Conservation (phyloP, 2,113 vertebrate species). For the Myotis davidii region DNA sequence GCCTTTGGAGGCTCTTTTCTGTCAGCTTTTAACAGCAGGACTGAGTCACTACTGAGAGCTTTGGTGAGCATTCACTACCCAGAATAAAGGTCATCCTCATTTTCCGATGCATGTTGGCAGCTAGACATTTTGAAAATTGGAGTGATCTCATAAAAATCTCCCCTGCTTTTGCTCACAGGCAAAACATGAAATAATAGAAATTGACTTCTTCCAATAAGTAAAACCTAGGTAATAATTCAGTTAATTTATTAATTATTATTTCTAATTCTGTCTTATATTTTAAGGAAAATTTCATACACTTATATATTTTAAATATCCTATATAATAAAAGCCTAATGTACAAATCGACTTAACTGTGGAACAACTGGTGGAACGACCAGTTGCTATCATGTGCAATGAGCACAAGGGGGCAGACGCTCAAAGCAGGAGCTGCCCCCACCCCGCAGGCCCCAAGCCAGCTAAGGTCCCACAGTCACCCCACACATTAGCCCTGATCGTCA, state of each 20-base stretch:
- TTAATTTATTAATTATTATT: background rate
- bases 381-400: no score
- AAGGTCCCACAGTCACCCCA: no score
- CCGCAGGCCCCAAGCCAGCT: no score
- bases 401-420: no score
- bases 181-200: background rate
- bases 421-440: no score
- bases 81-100: conserved; percentile 37
- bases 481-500: no score
- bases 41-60: background rate
- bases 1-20: background rate
- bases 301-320: background rate
- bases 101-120: background rate
- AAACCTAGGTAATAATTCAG: background rate
- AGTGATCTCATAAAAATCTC: background rate
- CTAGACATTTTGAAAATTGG: conserved; percentile 1
- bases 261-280: conserved; percentile 7
- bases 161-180: background rate
- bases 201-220: background rate
- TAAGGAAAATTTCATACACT: background rate
- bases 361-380: no score
- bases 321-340: no score
- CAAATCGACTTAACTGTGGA: no score
- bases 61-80: background rate
- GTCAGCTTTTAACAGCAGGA: background rate